Conservation (phyloP, 2,797 vertebrate genomes). For the Alcedo quadribrachys region DNA sequence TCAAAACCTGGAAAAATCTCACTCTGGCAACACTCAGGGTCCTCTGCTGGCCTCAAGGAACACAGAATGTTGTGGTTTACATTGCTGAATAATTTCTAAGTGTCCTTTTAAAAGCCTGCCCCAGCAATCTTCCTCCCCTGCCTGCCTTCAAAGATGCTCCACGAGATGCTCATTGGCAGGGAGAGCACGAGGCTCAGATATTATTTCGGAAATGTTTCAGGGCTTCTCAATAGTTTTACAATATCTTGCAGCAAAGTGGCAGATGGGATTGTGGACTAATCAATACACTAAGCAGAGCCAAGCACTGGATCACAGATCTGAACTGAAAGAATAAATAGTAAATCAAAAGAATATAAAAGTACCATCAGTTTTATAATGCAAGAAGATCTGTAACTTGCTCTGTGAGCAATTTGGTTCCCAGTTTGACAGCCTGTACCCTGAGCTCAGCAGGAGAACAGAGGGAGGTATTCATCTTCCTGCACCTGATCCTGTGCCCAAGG, state of each 20-base stretch:
- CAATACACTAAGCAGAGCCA: not conserved
- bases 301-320: not conserved
- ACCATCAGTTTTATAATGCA: not conserved
- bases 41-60: not conserved
- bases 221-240: not conserved
- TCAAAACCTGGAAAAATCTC: not conserved
- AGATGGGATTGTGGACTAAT: conserved; percentile 8
- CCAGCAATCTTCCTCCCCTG: not conserved
- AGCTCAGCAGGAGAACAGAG: not conserved
- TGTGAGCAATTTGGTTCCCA: rapidly evolving
- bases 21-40: not conserved
- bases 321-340: not conserved
- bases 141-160: not conserved
- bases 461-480: not conserved
- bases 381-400: not conserved
- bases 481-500: not conserved
- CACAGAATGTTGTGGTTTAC: not conserved
- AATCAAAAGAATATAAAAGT: not conserved
- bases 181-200: not conserved
- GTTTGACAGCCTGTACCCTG: rapidly evolving
- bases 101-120: not conserved
- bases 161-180: not conserved
- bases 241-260: not conserved
- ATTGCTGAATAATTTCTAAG: not conserved
- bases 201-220: not conserved